These are phyloP conservation scores for Lontra canadensis DNA, from an alignment of 2,113 vertebrate species.

Conservation along the genomic window DNA sequence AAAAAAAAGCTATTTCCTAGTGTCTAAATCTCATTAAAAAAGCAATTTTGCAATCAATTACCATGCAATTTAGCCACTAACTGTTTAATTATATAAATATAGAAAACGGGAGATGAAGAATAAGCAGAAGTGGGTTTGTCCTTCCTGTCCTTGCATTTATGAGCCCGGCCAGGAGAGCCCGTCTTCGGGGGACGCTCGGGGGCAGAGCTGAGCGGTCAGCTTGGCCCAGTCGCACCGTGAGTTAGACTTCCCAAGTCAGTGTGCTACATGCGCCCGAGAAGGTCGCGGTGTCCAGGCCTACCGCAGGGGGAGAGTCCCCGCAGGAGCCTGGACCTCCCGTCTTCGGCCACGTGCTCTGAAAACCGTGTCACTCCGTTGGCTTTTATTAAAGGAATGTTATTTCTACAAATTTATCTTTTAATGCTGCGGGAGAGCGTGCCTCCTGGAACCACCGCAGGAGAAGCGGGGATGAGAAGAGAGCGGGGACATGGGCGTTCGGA, in stretches of 20 bases:
- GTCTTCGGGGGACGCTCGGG: constrained; percentile 48
- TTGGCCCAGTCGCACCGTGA: constrained; percentile 54
- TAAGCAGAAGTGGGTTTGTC: too few relatives aligned
- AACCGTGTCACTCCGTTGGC: constrained; percentile 62
- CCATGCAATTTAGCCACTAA: constrained; percentile 85
- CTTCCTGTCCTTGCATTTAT: constrained; percentile 73
- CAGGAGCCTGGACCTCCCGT: constrained; percentile 55
- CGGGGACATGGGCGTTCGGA: too few relatives aligned
- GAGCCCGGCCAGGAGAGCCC: constrained; percentile 56
- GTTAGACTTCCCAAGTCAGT: constrained; percentile 69
- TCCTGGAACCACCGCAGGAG: constrained; percentile 45
- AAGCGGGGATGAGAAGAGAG: neutral
- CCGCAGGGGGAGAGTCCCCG: constrained; percentile 67
- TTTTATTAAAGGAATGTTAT: constrained; percentile 76
- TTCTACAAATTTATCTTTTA: constrained; percentile 70
- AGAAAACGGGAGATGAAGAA: neutral
- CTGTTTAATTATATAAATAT: constrained; percentile 84
- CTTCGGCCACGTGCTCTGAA: constrained; percentile 74
- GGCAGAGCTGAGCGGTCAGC: constrained; percentile 26
- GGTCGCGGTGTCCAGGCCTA: neutral
- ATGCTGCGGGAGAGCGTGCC: constrained; percentile 48
- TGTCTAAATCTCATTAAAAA: constrained; percentile 88
- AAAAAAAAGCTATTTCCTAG: constrained; percentile 79
- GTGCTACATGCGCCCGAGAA: constrained; percentile 46
- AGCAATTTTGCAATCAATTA: constrained; percentile 88